Base-by-base conservation (phyloP, 2,888 invertebrate genomes). In the Mellilla xanthometata region DNA sequence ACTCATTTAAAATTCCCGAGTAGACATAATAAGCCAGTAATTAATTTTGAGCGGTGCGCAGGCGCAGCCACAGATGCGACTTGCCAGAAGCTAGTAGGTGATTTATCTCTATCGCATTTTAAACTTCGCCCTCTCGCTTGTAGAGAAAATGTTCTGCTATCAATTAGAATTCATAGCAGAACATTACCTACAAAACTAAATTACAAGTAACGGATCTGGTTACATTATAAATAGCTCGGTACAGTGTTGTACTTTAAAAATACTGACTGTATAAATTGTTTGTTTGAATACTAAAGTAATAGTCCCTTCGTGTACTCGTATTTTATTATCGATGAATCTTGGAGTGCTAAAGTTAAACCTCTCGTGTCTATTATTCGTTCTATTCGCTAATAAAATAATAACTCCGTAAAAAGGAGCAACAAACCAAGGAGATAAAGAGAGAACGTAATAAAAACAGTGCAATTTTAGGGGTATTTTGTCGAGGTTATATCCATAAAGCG, bases 391-490 rank as follows among this genome's bases (percentile, higher is more conserved):
- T 86, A 83, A 85, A 87, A 87, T 84, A 86, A 85, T 82, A 86
- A 81, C 76, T 65, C 70, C 74, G 76, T 82, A 78, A 85, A 82
- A 82, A 81, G 60, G 76, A 83, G 79, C 82, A 87, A 82, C 83
- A 86, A 85, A 88, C 84, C 85, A 77, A 87, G 83, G 80, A 87
- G 83, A 89, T 88, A 88, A 87, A 87, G 86, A 81, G 80, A 76
- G 79, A 84, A 81, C 78, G 83, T 85, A 87, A 89, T 88, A 89
- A 89, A 89, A 89, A 87, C 88, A 89, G 80, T 88, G 86, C 88
- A 89, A 88, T 88, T 89, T 88, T 87, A 88, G 86, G 88, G 86
- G 86, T 85, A 88, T 89, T 89, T 87, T 89, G 89, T 88, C 85
- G 88, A 86, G 89, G 89, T 88, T 88, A 88, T 89, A 87, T 84